These are phyloP conservation scores for Periphyllus acericola DNA, from an alignment of 2,888 invertebrate species.

Conservation along the genomic window DNA sequence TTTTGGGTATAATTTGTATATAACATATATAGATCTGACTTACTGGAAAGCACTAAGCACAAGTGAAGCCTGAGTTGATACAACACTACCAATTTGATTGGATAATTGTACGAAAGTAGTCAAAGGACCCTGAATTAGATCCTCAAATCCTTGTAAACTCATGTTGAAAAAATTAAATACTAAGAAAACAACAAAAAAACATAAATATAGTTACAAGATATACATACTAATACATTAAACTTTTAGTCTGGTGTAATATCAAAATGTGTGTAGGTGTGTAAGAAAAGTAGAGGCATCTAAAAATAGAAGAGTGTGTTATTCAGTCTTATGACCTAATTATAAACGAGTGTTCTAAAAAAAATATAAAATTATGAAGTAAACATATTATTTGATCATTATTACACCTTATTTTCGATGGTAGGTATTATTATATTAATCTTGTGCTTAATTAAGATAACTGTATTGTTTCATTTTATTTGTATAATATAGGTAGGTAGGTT, in stretches of 20 bases:
- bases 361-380: not conserved
- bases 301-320: slow-evolving; percentile 51
- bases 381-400: not conserved
- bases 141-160: slow-evolving; percentile 81
- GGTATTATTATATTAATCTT: no score
- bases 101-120: slow-evolving; percentile 80
- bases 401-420: no score
- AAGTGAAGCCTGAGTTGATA: slow-evolving; percentile 81
- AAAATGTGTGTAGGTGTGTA: slow-evolving; percentile 41
- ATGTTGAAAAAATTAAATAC: slow-evolving; percentile 68
- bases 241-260: not conserved
- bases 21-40: slow-evolving; percentile 67
- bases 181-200: slow-evolving; percentile 9
- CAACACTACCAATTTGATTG: slow-evolving; percentile 85
- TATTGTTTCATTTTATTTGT: no score
- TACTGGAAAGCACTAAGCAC: slow-evolving; percentile 86
- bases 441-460: no score
- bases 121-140: slow-evolving; percentile 80
- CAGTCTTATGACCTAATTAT: slow-evolving; percentile 53
- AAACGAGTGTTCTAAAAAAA: slow-evolving; percentile 2
- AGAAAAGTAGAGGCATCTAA: slow-evolving; percentile 44
- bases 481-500: no score
- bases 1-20: not conserved
- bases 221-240: not conserved
- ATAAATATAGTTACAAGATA: not conserved